A percentile compares a stretch with the other conserved stretches of the same genome.
phyloP scores from a whole-genome alignment of 2,113 vertebrate genomes.

The Callorhinus ursinus region DNA sequence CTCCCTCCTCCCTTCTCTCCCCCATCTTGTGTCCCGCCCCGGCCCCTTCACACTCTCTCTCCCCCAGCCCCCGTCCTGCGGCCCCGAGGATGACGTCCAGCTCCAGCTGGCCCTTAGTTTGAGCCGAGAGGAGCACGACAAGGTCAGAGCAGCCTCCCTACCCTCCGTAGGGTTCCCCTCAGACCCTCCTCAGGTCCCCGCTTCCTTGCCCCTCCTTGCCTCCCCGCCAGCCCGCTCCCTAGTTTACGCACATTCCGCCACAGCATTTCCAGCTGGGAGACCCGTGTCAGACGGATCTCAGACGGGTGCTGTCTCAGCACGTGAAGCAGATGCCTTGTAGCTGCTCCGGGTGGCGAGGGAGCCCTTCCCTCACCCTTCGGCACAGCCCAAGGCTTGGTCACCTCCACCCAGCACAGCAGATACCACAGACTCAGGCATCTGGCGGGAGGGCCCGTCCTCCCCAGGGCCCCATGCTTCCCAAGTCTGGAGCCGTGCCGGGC shows the following conservation, averaged over 20 bases:
- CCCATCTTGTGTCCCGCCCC: constrained; percentile 62
- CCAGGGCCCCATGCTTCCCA: neutral
- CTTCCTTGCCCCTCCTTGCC: neutral
- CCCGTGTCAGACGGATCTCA: neutral
- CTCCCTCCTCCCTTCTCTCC: constrained; percentile 62
- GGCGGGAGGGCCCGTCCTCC: neutral
- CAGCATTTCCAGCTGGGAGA: neutral
- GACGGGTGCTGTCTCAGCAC: fast-evolving
- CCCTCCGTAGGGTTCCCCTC: neutral
- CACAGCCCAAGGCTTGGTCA: neutral
- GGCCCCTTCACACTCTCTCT: constrained; percentile 83
- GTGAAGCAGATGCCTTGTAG: neutral
- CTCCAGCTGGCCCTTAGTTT: constrained; percentile 93
- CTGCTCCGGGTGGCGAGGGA: neutral
- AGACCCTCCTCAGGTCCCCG: neutral
- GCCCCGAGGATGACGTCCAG: constrained; percentile 91
- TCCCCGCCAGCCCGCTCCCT: fast-evolving
- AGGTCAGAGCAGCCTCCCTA: constrained; percentile 86
- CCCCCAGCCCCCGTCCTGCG: constrained; percentile 88
- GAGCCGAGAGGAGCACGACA: constrained; percentile 94
- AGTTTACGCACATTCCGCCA: fast-evolving
- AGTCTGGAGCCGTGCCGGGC: neutral
- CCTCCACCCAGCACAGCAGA: neutral
- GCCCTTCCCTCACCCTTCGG: too few species aligned
- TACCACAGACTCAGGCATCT: neutral